Conservation (phyloP, 1,140 invertebrate species). For the Zaprionus vittiger region DNA sequence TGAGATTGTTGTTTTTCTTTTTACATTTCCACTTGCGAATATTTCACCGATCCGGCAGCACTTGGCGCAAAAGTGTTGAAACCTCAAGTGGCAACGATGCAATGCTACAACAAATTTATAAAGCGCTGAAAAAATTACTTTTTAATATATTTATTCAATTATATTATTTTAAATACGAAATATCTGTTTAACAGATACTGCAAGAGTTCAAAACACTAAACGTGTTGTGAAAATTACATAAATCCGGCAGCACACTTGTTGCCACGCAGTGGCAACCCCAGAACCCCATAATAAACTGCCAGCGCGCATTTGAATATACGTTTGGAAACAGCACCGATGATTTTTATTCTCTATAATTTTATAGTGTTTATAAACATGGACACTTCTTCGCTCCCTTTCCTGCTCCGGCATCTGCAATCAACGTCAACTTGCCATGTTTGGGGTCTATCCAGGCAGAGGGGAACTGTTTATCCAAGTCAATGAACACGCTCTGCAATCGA, state of each 20-base stretch:
- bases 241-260: background rate
- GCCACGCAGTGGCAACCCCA: slow-evolving; percentile 9
- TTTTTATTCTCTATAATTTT: slow-evolving; percentile 8
- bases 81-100: background rate
- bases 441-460: slow-evolving; percentile 65
- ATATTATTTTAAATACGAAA: background rate
- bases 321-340: background rate
- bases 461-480: slow-evolving; percentile 47
- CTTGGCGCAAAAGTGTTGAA: background rate
- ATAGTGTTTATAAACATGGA: slow-evolving; percentile 1
- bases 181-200: background rate
- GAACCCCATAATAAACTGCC: background rate
- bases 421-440: slow-evolving; percentile 51
- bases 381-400: slow-evolving; percentile 10
- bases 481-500: slow-evolving; percentile 54
- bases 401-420: slow-evolving; percentile 53
- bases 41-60: slow-evolving; percentile 13
- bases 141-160: background rate
- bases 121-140: background rate
- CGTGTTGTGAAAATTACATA: background rate
- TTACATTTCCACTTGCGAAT: slow-evolving; percentile 31
- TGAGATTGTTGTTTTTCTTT: slow-evolving; percentile 7
- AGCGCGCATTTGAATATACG: slow-evolving; percentile 7
- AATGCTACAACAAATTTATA: background rate
- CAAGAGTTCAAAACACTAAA: background rate